phyloP scores from a whole-genome alignment of 2,797 vertebrate species.

The Neosalanx taihuensis region DNA sequence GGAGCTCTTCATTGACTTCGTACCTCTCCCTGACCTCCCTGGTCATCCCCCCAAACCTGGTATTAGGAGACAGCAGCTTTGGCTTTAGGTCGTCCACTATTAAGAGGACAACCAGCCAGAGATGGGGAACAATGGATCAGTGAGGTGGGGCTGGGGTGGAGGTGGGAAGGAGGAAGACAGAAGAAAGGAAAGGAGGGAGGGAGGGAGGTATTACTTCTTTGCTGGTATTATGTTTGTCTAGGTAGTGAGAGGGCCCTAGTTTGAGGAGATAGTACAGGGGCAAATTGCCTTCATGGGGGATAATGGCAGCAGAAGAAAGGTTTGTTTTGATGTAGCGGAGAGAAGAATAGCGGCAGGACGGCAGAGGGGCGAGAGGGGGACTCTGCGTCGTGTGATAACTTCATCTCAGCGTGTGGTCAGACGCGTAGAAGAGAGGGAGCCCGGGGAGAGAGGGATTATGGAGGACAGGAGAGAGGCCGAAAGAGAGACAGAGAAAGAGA shows the following conservation, averaged over 20 bases:
- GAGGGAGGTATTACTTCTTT: not conserved
- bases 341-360: constrained; percentile 83
- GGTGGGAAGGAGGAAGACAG: not conserved
- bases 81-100: too few species aligned
- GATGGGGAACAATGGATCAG: too few species aligned
- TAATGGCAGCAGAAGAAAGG: constrained; percentile 85
- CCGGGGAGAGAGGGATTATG: constrained; percentile 82
- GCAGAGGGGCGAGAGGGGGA: constrained; percentile 85
- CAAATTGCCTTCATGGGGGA: constrained; percentile 88
- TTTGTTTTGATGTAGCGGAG: constrained; percentile 80
- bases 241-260: constrained; percentile 46
- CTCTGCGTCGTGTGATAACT: constrained; percentile 89
- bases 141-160: too few species aligned
- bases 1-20: too few species aligned
- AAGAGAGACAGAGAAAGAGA: too few species aligned
- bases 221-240: not conserved
- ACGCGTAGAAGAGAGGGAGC: constrained; percentile 75
- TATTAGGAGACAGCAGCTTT: too few species aligned
- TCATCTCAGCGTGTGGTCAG: constrained; percentile 89
- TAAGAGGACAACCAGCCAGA: too few species aligned
- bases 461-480: not conserved
- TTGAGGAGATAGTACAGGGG: constrained; percentile 84
- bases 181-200: not conserved
- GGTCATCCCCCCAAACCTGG: too few species aligned
- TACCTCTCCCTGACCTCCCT: too few species aligned